Percentiles rank a stretch among this genome's conserved stretches.
phyloP scores from a whole-genome alignment of 2,797 vertebrate genomes.

The Lacerta viridis region DNA sequence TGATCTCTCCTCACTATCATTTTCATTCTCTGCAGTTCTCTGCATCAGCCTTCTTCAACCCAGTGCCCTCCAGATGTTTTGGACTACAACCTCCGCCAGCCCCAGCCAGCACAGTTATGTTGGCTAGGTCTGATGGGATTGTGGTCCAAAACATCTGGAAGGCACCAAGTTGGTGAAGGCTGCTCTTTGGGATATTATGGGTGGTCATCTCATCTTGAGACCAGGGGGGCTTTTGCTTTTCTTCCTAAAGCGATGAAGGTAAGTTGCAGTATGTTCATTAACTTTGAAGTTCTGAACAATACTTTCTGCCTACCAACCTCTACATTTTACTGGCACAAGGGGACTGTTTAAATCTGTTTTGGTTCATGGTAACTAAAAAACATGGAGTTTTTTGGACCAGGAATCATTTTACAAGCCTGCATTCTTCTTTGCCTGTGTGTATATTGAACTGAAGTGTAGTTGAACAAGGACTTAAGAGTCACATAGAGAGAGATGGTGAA shows the following conservation, averaged over 20 bases:
- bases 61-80: no score
- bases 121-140: not conserved
- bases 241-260: not conserved
- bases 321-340: constrained; percentile 27
- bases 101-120: not conserved
- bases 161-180: no score
- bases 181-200: not conserved
- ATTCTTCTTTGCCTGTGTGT: constrained; percentile 29
- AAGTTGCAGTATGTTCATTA: constrained; percentile 7
- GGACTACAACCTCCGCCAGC: no score
- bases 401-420: constrained; percentile 1
- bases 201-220: not conserved
- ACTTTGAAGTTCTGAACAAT: not conserved
- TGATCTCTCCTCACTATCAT: no score
- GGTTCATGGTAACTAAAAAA: constrained; percentile 23
- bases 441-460: not conserved
- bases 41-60: not conserved
- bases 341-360: constrained; percentile 23
- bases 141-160: no score
- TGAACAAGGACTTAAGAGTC: not conserved
- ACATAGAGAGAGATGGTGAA: not conserved
- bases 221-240: not conserved
- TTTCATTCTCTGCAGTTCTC: not conserved
- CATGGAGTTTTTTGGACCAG: constrained; percentile 2
- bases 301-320: constrained; percentile 17